These are phyloP conservation scores for Erinaceus europaeus DNA, from an alignment of 2,113 vertebrate genomes.

Conservation along the genomic window DNA sequence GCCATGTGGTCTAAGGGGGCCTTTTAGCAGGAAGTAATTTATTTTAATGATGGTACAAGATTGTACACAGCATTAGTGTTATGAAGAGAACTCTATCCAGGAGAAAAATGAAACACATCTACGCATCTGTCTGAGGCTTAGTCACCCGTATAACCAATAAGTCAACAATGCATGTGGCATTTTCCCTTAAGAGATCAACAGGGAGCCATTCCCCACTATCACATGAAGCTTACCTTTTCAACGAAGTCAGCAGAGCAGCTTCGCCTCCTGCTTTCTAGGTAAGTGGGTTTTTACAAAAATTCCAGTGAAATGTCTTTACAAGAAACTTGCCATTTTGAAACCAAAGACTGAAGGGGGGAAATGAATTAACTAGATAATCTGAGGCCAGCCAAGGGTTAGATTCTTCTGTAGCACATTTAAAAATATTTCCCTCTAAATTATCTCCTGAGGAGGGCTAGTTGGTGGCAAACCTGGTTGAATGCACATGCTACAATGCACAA, in stretches of 20 bases:
- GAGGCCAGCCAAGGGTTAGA: background rate
- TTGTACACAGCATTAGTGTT: background rate
- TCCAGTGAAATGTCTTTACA: background rate
- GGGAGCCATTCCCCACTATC: background rate
- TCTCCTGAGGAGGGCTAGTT: no score
- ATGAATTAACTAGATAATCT: background rate
- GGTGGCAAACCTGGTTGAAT: no score
- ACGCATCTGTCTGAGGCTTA: background rate
- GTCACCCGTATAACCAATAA: background rate
- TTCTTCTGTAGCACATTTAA: background rate
- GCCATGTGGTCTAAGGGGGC: background rate
- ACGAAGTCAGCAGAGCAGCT: background rate
- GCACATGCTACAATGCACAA: no score
- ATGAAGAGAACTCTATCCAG: slow-evolving; percentile 22
- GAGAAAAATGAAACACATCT: background rate
- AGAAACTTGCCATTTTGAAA: background rate
- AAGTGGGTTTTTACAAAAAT: background rate
- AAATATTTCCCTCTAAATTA: background rate
- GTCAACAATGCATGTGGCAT: background rate
- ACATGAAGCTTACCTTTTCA: background rate
- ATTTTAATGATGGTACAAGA: slow-evolving; percentile 38
- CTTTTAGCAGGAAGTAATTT: slow-evolving; percentile 1
- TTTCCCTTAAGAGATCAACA: background rate
- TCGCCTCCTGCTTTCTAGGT: background rate
- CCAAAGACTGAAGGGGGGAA: background rate